Evolutionary conservation across 1,140 invertebrate genomes (phyloP).

Genomic region (Laodelphax striatellus): DNA sequence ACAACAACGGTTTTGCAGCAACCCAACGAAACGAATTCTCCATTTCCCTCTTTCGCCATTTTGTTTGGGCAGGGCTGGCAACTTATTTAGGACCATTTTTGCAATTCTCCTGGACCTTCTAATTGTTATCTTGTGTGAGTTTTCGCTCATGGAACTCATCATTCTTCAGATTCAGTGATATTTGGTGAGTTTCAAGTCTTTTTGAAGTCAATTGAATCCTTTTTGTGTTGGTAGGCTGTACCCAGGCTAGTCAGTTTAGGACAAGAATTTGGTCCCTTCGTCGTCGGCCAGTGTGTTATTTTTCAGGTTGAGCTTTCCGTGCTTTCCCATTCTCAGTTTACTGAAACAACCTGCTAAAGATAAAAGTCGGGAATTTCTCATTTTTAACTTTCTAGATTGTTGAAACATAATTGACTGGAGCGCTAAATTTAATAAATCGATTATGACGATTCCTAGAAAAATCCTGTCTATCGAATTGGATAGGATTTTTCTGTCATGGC

Average conservation of each 20-base stretch:
- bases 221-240: background rate
- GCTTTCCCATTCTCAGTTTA: background rate
- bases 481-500: too few relatives aligned
- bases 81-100: slow-evolving; percentile 14
- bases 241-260: background rate
- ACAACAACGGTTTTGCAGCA: background rate
- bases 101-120: background rate
- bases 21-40: background rate
- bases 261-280: background rate
- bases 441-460: too few relatives aligned
- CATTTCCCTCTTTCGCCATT: slow-evolving; percentile 12
- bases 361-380: too few relatives aligned
- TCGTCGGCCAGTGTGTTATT: background rate
- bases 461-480: too few relatives aligned
- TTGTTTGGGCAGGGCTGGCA: slow-evolving; percentile 17
- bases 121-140: background rate
- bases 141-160: background rate
- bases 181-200: background rate
- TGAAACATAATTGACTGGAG: too few relatives aligned
- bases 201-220: background rate
- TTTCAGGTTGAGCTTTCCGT: background rate
- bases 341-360: background rate
- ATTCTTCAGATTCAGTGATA: background rate
- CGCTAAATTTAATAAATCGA: too few relatives aligned
- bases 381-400: too few relatives aligned